Percentiles rank a stretch among this genome's conserved stretches.
phyloP scores from a whole-genome alignment of 2,888 invertebrate species.

The Cantharis flavilabris region DNA sequence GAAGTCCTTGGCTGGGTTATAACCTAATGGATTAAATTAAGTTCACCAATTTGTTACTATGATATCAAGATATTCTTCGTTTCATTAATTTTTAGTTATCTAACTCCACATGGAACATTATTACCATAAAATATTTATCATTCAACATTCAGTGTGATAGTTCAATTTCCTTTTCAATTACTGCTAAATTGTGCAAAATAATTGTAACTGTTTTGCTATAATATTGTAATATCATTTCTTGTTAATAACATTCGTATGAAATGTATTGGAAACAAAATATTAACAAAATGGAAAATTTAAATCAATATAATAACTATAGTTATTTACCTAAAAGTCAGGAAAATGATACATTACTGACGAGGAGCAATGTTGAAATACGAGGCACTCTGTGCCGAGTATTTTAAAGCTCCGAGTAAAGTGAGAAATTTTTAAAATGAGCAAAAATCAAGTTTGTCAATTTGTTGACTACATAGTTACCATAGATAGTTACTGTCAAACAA shows the following conservation, averaged over 20 bases:
- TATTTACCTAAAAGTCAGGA: too few relatives aligned
- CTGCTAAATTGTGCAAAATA: not conserved
- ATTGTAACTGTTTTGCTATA: not conserved
- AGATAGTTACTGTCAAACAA: too few relatives aligned
- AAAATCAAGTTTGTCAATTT: too few relatives aligned
- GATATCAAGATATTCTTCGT: not conserved
- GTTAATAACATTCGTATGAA: not conserved
- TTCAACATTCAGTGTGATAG: not conserved
- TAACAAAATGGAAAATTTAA: too few relatives aligned
- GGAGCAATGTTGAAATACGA: too few relatives aligned
- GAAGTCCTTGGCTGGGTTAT: too few relatives aligned
- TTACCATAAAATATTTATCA: not conserved
- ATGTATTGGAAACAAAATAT: not conserved
- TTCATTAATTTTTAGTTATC: not conserved
- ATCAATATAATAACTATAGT: too few relatives aligned
- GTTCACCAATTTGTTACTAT: not conserved
- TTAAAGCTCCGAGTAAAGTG: too few relatives aligned
- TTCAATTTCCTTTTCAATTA: not conserved
- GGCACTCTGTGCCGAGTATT: too few relatives aligned
- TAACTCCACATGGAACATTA: not conserved
- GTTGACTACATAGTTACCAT: too few relatives aligned
- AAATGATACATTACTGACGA: too few relatives aligned
- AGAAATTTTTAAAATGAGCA: too few relatives aligned
- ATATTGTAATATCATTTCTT: not conserved
- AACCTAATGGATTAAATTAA: not conserved